Evolutionary conservation across 2,113 vertebrate genomes (phyloP).

Genomic region (Formicarius rufipectus): DNA sequence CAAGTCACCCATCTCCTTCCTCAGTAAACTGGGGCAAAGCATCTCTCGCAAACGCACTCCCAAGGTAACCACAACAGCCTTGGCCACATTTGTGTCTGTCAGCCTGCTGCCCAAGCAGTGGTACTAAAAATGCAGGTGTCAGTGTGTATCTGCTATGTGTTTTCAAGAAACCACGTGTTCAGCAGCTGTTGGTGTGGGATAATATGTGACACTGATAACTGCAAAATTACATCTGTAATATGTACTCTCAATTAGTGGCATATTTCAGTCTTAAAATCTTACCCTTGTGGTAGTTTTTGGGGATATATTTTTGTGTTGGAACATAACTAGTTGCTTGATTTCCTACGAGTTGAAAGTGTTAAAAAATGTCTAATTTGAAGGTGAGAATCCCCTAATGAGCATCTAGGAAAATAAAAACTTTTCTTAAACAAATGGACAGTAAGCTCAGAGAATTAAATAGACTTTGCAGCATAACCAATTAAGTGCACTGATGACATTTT

Average conservation of each 20-base stretch:
- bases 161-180: not conserved
- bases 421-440: not conserved
- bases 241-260: not conserved
- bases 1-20: constrained; percentile 96
- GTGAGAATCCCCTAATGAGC: not conserved
- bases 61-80: constrained; percentile 73
- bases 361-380: not conserved
- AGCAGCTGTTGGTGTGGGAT: not conserved
- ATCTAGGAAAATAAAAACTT: not conserved
- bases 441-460: not conserved
- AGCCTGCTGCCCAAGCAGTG: not conserved
- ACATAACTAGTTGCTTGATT: not conserved
- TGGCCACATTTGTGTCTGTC: not conserved
- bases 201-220: rapidly evolving
- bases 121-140: not conserved
- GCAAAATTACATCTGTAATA: not conserved
- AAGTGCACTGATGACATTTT: not conserved
- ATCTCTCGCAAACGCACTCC: constrained; percentile 95
- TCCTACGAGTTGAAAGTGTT: not conserved
- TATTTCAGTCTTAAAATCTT: not conserved
- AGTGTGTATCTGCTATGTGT: not conserved
- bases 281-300: not conserved
- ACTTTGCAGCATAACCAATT: not conserved
- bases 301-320: not conserved
- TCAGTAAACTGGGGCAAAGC: constrained; percentile 95